Evolutionary conservation across 2,797 vertebrate genomes (phyloP).

Genomic region (Rhinoraja longicauda): DNA sequence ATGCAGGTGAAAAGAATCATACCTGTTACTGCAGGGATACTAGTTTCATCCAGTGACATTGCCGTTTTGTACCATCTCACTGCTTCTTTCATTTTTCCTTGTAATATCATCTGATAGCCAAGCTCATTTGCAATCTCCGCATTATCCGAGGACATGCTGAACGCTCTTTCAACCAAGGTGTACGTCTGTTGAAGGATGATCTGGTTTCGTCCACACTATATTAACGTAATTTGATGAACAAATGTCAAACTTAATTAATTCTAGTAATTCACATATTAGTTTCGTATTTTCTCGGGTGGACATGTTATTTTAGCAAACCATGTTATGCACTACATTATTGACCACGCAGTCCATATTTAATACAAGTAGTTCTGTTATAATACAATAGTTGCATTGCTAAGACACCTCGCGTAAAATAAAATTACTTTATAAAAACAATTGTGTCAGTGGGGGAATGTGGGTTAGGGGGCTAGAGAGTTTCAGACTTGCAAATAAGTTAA

Average conservation of each 20-base stretch:
- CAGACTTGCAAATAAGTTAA: too few relatives aligned
- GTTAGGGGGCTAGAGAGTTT: too few relatives aligned
- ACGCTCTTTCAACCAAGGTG: slow-evolving; percentile 78
- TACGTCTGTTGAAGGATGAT: slow-evolving; percentile 78
- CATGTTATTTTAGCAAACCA: not conserved
- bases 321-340: not conserved
- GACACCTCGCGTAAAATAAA: too few relatives aligned
- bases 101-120: slow-evolving; percentile 85
- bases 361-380: too few relatives aligned
- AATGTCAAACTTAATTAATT: slow-evolving; percentile 22
- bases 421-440: too few relatives aligned
- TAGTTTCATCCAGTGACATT: slow-evolving; percentile 81
- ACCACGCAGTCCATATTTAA: too few relatives aligned
- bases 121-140: slow-evolving; percentile 85
- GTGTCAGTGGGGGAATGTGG: too few relatives aligned
- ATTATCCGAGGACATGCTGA: slow-evolving; percentile 61
- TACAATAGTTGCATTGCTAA: too few relatives aligned
- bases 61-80: slow-evolving; percentile 83
- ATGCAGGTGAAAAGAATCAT: slow-evolving; percentile 41
- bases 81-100: slow-evolving; percentile 78
- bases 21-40: slow-evolving; percentile 79
- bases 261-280: not conserved
- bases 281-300: not conserved
- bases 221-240: slow-evolving; percentile 16
- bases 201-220: slow-evolving; percentile 81